Evolutionary conservation across 2,888 invertebrate genomes (phyloP).

Genomic region (Mylabris sibirica): DNA sequence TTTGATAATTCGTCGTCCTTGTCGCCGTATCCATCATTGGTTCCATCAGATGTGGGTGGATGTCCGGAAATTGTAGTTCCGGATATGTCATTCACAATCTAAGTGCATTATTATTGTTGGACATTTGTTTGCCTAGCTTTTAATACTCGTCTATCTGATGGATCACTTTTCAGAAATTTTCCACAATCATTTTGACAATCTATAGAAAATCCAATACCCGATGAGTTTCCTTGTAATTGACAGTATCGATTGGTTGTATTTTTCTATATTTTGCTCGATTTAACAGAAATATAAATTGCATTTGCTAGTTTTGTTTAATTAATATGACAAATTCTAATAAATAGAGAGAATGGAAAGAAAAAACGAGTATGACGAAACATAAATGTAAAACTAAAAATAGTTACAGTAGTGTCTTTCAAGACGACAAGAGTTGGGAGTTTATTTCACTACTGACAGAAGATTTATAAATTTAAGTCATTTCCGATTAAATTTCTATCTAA

Average conservation of each 20-base stretch:
- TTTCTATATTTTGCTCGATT: background rate
- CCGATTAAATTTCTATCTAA: background rate
- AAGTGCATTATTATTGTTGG: constrained; percentile 16
- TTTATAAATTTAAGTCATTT: constrained; percentile 8
- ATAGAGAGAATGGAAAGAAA: background rate
- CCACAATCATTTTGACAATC: background rate
- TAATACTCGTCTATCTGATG: background rate
- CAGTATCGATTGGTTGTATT: background rate
- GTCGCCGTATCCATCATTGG: constrained; percentile 6
- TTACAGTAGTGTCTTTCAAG: constrained; percentile 5
- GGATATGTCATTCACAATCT: constrained; percentile 18
- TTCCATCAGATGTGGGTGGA: constrained; percentile 21
- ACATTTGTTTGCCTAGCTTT: constrained; percentile 14
- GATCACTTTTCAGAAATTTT: background rate
- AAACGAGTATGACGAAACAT: background rate
- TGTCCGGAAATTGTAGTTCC: constrained; percentile 23
- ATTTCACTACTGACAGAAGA: background rate
- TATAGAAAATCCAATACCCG: background rate
- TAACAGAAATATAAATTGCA: background rate
- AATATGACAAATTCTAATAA: background rate
- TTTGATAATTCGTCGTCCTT: background rate
- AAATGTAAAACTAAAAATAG: constrained; percentile 13
- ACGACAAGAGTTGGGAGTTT: constrained; percentile 6
- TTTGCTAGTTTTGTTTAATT: background rate
- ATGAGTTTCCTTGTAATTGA: background rate